Evolutionary conservation across 2,888 invertebrate species (phyloP).

Genomic region (Molorchus minor): DNA sequence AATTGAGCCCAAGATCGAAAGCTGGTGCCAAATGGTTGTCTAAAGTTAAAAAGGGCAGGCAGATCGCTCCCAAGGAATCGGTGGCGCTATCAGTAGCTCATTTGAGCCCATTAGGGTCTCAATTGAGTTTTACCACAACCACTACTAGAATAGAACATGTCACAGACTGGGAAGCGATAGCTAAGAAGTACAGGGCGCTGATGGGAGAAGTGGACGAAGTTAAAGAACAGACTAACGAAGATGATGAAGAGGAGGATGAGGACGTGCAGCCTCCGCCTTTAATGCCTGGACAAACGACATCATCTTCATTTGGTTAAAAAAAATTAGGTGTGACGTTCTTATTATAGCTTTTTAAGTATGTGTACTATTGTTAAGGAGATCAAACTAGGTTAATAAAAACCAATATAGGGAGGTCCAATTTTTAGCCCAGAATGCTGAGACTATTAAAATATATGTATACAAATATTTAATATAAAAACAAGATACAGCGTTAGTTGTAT

Average conservation of each 20-base stretch:
- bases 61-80: conserved; percentile 81
- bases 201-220: conserved; percentile 71
- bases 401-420: too few relatives aligned
- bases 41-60: conserved; percentile 82
- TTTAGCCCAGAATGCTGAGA: too few relatives aligned
- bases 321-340: background rate
- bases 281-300: conserved; percentile 42
- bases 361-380: too few relatives aligned
- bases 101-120: conserved; percentile 84
- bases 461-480: too few relatives aligned
- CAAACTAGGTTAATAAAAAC: too few relatives aligned
- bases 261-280: conserved; percentile 49
- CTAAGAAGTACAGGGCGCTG: conserved; percentile 86
- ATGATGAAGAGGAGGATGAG: conserved; percentile 56
- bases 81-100: conserved; percentile 82
- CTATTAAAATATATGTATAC: too few relatives aligned
- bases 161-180: conserved; percentile 90
- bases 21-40: conserved; percentile 90
- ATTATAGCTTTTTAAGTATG: too few relatives aligned
- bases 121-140: conserved; percentile 80
- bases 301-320: conserved; percentile 42
- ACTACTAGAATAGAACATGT: conserved; percentile 86
- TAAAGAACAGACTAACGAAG: conserved; percentile 57
- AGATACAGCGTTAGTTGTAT: too few relatives aligned
- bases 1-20: conserved; percentile 83